Conservation (phyloP, 2,888 invertebrate species). For the Coelinius sp. region DNA sequence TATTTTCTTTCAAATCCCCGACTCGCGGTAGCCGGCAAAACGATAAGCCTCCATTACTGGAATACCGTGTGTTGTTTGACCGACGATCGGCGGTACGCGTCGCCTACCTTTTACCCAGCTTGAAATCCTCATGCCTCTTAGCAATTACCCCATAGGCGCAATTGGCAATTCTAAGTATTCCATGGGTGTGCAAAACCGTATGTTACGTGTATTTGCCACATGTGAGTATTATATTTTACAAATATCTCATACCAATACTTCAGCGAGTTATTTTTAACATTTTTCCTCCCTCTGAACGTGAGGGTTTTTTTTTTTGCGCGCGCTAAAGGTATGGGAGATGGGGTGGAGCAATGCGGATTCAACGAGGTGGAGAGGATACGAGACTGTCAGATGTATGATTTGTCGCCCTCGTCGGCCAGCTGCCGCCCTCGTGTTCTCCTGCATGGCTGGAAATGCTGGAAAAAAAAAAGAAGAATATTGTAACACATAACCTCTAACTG, state of each 20-base stretch:
- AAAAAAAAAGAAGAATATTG: too few relatives aligned
- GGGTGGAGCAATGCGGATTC: constrained; percentile 40
- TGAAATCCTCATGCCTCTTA: constrained; percentile 13
- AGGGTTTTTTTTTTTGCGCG: constrained; percentile 4
- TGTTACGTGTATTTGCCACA: not conserved
- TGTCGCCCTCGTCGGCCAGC: constrained; percentile 64
- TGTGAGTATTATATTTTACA: not conserved
- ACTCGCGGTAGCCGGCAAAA: constrained; percentile 54
- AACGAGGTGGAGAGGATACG: constrained; percentile 44
- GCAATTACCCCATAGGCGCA: constrained; percentile 17
- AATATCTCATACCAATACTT: not conserved
- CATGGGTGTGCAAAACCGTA: not conserved
- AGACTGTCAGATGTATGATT: constrained; percentile 64
- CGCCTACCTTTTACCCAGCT: constrained; percentile 37
- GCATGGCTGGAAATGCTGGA: constrained; percentile 13
- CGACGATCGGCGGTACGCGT: constrained; percentile 40
- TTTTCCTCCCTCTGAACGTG: not conserved
- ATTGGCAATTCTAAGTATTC: constrained; percentile 17
- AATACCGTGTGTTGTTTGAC: constrained; percentile 59
- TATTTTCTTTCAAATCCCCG: constrained; percentile 22
- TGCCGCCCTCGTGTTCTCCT: constrained; percentile 55
- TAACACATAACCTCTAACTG: too few relatives aligned
- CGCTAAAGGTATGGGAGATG: constrained; percentile 26
- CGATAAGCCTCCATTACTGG: constrained; percentile 64
- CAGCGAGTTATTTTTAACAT: not conserved